Conservation (phyloP, 92 coral and sea anemone species). For the Pocillopora meandrina region DNA sequence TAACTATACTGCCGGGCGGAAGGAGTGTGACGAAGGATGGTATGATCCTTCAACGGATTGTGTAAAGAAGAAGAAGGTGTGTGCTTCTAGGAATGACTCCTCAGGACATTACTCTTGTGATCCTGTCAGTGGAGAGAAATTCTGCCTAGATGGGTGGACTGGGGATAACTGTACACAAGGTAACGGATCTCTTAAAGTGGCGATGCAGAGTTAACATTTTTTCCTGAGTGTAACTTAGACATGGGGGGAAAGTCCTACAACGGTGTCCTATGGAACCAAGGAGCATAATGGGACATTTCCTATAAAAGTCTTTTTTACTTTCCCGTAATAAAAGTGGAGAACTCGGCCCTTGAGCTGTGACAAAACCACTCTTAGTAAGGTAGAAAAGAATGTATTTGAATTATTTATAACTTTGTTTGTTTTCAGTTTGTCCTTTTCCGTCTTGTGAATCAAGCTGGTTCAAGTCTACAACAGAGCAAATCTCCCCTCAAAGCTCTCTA, state of each 20-base stretch:
- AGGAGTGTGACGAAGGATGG: constrained; percentile 78
- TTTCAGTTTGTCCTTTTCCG: background rate
- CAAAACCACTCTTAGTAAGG: too few relatives aligned
- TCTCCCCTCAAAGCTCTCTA: background rate
- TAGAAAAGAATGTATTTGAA: background rate
- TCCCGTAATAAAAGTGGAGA: too few relatives aligned
- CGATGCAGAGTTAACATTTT: too few relatives aligned
- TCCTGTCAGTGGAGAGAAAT: constrained; percentile 68
- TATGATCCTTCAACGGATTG: constrained; percentile 68
- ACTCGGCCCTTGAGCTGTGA: too few relatives aligned
- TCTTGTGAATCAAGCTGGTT: background rate
- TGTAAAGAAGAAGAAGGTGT: constrained; percentile 63
- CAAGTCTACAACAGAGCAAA: background rate
- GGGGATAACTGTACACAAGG: constrained; percentile 81
- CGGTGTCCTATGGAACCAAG: too few relatives aligned
- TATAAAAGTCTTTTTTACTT: too few relatives aligned
- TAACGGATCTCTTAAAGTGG: background rate
- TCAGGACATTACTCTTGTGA: constrained; percentile 80
- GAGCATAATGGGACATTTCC: too few relatives aligned
- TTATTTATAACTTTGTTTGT: background rate
- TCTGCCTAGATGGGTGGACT: constrained; percentile 72
- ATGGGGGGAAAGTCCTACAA: background rate
- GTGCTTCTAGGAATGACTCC: constrained; percentile 80
- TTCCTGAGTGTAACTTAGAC: too few relatives aligned
- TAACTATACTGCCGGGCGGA: constrained; percentile 66